Evolutionary conservation across 2,888 invertebrate genomes (phyloP), one percentile per base, ranked within the genome.

Genomic region (Drosophila colorata): DNA sequence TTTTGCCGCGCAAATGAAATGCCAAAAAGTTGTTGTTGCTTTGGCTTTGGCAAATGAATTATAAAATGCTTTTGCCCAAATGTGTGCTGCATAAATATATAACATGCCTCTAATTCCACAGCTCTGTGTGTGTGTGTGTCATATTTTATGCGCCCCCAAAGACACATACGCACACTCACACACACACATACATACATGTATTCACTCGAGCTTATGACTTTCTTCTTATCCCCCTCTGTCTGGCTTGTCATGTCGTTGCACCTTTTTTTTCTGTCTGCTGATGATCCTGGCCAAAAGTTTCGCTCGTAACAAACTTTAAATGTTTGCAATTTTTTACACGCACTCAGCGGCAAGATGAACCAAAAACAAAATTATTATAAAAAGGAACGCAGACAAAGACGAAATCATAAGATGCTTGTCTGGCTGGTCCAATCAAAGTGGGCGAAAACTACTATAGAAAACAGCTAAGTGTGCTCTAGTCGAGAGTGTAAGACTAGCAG

Each of bases 281-380:
- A 14, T 14, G n/a, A 37, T 43, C 28, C 37, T 33, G 31, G 48
- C 51, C 35, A 60, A 65, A 76, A 76, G 35, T 75, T 76, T 66
- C 49, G 41, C 47, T 70, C 58, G 47, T 57, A 55, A 66, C 69
- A 69, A 81, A 75, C 73, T 87, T 83, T 67, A 85, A 83, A 81
- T 83, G 71, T 75, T 77, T 78, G 65, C 71, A 65, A 78, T 84
- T 85, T 78, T 74, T 80, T 75, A 56, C 52, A 55, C 63, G 49
- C 59, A 52, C 53, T 47, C 57, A 40, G 20, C 25, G 18, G 28
- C 9, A 33, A 40, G 14, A 25, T 13, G 7, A 44, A 8, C 46
- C 49, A 41, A 13, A 31, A 23, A n/a, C n/a, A n/a, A 14, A 14
- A n/a, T 8, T 4, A 40, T 33, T n/a, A 38, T 31, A 31, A 33